These are phyloP conservation scores for Malthinus seriepunctatus DNA, from an alignment of 2,888 invertebrate genomes.

Conservation along the genomic window DNA sequence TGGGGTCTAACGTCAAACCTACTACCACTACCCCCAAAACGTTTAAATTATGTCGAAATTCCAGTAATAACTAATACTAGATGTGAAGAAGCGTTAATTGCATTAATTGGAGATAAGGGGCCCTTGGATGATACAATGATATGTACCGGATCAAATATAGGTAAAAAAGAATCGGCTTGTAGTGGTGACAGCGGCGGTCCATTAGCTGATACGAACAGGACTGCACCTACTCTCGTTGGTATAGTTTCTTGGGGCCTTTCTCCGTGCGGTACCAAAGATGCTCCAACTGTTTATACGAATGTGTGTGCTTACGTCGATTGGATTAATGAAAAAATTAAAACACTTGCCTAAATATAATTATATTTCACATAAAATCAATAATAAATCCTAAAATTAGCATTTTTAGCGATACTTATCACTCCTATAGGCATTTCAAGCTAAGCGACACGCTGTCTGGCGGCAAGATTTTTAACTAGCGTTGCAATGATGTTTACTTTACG, in stretches of 20 bases:
- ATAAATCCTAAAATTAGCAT: not conserved
- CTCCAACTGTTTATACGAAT: not conserved
- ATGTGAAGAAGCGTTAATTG: not conserved
- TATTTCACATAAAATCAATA: not conserved
- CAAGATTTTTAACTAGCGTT: not conserved
- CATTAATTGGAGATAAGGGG: not conserved
- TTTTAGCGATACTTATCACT: not conserved
- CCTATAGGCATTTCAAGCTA: no score
- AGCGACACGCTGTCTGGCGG: no score
- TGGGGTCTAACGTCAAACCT: slow-evolving; percentile 6
- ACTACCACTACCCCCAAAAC: not conserved
- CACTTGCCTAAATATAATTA: not conserved
- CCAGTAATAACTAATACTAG: slow-evolving; percentile 3
- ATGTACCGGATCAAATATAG: slow-evolving; percentile 8
- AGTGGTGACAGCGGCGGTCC: slow-evolving; percentile 16
- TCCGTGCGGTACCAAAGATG: slow-evolving; percentile 1
- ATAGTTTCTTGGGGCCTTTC: not conserved
- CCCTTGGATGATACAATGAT: slow-evolving; percentile 11
- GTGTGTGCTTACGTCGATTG: not conserved
- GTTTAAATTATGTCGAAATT: not conserved
- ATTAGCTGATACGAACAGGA: not conserved
- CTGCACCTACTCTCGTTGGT: not conserved
- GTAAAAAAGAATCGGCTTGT: slow-evolving; percentile 8
- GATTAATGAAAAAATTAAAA: not conserved
- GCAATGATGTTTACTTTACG: not conserved